Evolutionary conservation across 2,113 vertebrate species (phyloP), one percentile per base, ranked within the genome.

Genomic region (Anser cygnoides): DNA sequence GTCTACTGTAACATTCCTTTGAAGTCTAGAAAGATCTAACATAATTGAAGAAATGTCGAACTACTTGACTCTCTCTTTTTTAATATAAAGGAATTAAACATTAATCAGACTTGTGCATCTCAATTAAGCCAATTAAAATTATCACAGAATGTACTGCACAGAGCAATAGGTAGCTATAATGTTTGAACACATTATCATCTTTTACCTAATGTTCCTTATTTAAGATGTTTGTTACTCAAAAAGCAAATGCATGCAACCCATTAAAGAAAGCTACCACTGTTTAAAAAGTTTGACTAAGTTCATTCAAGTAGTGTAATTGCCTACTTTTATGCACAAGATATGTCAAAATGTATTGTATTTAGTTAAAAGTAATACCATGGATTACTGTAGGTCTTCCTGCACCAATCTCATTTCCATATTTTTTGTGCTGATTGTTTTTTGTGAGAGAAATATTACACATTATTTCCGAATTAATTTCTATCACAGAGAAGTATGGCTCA

Each of bases 1-100:
- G 98, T 98, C 98, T 98, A 97, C 98, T 98, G 97, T 98, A 98
- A 97, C 97, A 93, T 97, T 98, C 98, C 97, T 98, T 98, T 98
- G 98, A 98, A 98, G 98, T 98, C 96, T 79, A 96, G 96, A 97
- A 98, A 98, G 98, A 98, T 98, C 98, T 98, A 98, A 98, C 98
- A 98, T 98, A 98, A 98, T 98, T 98, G 98, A 98, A 98, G 98
- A 98, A 98, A 98, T 98, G 98, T 98, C 97, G 97, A 98, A 98
- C 97, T 98, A 98, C 98, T 98, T 98, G 98, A 98, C 98, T 98
- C 97, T 97, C 97, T 97, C 91, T 78, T 97, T 98, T 98, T 98
- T 98, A 98, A 97, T 98, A 98, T 98, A 98, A 98, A 98, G 97
- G 98, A 98, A 98, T 98, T 98, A 98, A 98, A 98, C 98, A 98